Evolutionary conservation across 35 echinoderm and acorn worm genomes (phyloP).

Genomic region (Stichopus chloronotus): DNA sequence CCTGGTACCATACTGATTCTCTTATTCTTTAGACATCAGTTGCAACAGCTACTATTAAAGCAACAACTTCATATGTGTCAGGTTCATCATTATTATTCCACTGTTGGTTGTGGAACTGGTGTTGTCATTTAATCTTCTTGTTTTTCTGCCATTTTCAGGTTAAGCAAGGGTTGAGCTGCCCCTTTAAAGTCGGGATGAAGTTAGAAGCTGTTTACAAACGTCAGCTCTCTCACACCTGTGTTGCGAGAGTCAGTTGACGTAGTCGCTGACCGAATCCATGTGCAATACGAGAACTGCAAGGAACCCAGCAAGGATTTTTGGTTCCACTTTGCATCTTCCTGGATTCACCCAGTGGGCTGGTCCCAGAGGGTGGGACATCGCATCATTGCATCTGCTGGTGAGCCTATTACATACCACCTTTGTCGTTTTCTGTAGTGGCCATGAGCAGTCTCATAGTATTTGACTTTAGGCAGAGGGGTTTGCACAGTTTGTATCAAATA

Average conservation of each 20-base stretch:
- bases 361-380: constrained; percentile 82
- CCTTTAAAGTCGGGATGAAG: constrained; percentile 82
- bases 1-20: too few relatives aligned
- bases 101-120: too few relatives aligned
- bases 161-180: constrained; percentile 72
- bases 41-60: too few relatives aligned
- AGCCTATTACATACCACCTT: not conserved
- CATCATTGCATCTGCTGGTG: constrained; percentile 90
- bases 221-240: constrained; percentile 82
- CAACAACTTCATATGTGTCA: too few relatives aligned
- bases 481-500: not conserved
- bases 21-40: too few relatives aligned
- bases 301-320: constrained; percentile 93
- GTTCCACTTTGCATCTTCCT: constrained; percentile 84
- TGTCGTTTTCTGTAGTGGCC: too few relatives aligned
- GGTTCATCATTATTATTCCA: too few relatives aligned
- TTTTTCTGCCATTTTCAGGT: constrained; percentile 25
- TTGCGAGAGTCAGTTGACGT: constrained; percentile 75
- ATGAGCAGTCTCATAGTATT: too few relatives aligned
- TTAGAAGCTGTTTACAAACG: constrained; percentile 91
- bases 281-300: constrained; percentile 95
- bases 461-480: not conserved
- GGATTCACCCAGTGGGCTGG: constrained; percentile 96
- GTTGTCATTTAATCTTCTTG: too few relatives aligned
- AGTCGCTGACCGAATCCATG: constrained; percentile 80